Evolutionary conservation across 2,113 vertebrate genomes (phyloP), one percentile per base, ranked within the genome.

Genomic region (Colaptes auratus): DNA sequence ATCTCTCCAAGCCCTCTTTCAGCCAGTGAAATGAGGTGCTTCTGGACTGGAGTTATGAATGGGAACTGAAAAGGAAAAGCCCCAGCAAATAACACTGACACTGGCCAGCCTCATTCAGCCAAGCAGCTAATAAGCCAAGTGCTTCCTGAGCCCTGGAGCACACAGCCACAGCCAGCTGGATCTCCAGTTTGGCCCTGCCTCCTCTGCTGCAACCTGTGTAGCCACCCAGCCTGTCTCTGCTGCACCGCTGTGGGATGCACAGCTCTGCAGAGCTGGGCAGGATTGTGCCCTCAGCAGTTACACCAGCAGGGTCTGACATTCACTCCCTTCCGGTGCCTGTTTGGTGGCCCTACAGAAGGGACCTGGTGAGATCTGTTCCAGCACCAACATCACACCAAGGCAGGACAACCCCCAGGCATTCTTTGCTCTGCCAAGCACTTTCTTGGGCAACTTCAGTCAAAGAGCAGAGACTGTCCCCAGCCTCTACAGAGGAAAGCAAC

Each of bases 221-320:
- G n/a, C 39, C 4, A 1, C 10, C 31, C 35, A 20, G 17, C 27
- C 30, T 1, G 0, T 4, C 50, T 11, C 20, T 16, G 31, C 17
- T n/a, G 74, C 15, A 2, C 33, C 0, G 1, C 27, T 7, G 56
- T 1, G 7, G 13, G 42, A 52, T 48, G 56, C 24, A 24, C 33
- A 15, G 70, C 35, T 31, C 7, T 6, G 0, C 39, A 46, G 42
- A 27, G 9, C 23, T 1, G 2, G 35, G 20, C 73, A 42, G 44
- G 61, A 70, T 19, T 0, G 1, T 12, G 48, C 42, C 50, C 42
- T 59, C 21, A 31, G 42, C 63, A 65, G 27, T 13, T 39, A 44
- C 15, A 16, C 28, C 4, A 2, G 10, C 9, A 19, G 35, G 6
- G 53, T 74, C 63, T 3, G 1, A 46, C 9, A 5, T 46, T 39